Evolutionary conservation across 1,140 invertebrate genomes (phyloP), one percentile per base, ranked within the genome.

Genomic region (Tenebrio molitor): DNA sequence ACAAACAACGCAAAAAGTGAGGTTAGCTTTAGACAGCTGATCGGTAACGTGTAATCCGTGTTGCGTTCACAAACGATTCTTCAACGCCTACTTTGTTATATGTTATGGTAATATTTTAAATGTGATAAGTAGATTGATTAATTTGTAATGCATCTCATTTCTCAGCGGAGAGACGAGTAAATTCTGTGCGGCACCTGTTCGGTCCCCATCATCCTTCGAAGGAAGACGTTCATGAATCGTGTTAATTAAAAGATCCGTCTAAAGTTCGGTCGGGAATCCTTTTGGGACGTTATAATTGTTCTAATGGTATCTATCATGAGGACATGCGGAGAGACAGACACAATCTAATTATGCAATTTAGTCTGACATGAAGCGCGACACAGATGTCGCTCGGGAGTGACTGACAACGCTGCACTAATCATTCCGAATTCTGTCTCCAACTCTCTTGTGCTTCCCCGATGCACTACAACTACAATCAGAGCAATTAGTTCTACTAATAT

Each of bases 311-410:
- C 75, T 75, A 77, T 77, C 73, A 77, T 58, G 75, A 76, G 68
- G 72, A 76, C 74, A 77, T 72, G 73, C 62, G 66, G 46, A 72
- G 68, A 74, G 76, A 75, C 76, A 75, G 74, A 44, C 42, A 53
- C 76, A 76, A 80, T 80, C 77, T 78, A 80, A 80, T 80, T 80
- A 79, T 80, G 75, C 79, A 79, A 76, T 79, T 79, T 69, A 44
- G 69, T 65, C 53, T 75, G 74, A 78, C 77, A 79, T 68, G 74
- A 72, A 71, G 72, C 72, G 65, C 69, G 72, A 62, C 36, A 67
- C 58, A 68, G 74, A 76, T 74, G 76, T 73, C 74, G 69, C 77
- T 25, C 71, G 74, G 74, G 78, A 76, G 73, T 78, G 78, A 80
- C 73, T 78, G 78, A 79, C 77, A 79, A 79, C 74, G 74, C 64